Evolutionary conservation across 2,888 invertebrate genomes (phyloP).

Genomic region (Xanthia togata): DNA sequence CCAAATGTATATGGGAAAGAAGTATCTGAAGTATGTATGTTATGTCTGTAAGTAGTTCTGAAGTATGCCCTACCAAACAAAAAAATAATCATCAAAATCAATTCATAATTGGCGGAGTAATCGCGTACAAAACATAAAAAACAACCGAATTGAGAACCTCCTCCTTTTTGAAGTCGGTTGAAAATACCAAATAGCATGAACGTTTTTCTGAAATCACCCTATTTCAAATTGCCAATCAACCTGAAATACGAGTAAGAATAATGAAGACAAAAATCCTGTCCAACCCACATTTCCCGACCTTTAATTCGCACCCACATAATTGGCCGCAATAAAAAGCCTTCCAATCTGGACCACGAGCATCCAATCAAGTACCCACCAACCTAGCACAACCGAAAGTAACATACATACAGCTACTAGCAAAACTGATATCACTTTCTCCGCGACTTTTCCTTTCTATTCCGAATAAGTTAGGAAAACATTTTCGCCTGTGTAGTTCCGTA

Average conservation of each 20-base stretch:
- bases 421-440: constrained; percentile 85
- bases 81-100: too few species aligned
- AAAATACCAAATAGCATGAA: neutral
- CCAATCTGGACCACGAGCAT: constrained; percentile 43
- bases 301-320: constrained; percentile 30
- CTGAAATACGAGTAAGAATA: neutral
- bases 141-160: too few species aligned
- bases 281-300: neutral
- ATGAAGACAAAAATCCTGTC: constrained; percentile 20
- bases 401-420: constrained; percentile 58
- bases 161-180: too few species aligned
- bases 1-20: too few species aligned
- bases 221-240: constrained; percentile 7
- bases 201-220: neutral
- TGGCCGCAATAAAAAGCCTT: constrained; percentile 29
- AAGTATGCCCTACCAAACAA: too few species aligned
- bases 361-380: constrained; percentile 33
- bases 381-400: constrained; percentile 54
- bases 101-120: too few species aligned
- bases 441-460: constrained; percentile 87
- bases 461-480: constrained; percentile 89
- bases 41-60: too few species aligned
- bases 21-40: too few species aligned
- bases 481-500: constrained; percentile 84
- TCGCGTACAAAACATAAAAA: too few species aligned